Evolutionary conservation across 2,888 invertebrate genomes (phyloP).

Genomic region (Allygus modestus): DNA sequence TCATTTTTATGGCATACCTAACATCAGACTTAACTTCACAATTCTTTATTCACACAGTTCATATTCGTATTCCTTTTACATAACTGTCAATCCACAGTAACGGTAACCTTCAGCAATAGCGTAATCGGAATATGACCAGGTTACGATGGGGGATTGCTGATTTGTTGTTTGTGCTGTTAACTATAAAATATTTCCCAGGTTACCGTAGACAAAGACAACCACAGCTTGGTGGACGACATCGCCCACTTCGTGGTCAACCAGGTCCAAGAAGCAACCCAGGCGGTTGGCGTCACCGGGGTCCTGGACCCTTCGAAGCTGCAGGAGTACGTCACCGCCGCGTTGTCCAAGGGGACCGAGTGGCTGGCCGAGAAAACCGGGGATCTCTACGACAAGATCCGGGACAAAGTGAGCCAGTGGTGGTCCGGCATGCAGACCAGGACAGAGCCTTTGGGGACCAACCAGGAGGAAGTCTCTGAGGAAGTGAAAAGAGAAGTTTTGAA

Average conservation of each 20-base stretch:
- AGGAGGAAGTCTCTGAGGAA: not conserved
- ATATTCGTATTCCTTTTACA: no score
- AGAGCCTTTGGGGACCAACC: not conserved
- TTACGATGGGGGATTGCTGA: no score
- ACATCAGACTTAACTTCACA: no score
- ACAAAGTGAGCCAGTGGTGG: slow-evolving; percentile 3
- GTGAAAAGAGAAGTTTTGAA: not conserved
- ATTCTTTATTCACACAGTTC: no score
- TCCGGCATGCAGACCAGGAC: not conserved
- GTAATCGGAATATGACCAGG: no score
- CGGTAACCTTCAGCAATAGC: no score
- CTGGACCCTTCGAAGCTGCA: not conserved
- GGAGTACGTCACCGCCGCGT: slow-evolving; percentile 4
- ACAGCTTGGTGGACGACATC: not conserved
- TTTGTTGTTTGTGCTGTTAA: no score
- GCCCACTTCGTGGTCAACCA: slow-evolving; percentile 6
- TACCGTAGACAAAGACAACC: not conserved
- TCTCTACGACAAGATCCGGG: not conserved
- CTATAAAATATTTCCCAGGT: not conserved
- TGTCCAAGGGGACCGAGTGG: not conserved
- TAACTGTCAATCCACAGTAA: no score
- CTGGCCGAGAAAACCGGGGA: not conserved
- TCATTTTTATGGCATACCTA: no score
- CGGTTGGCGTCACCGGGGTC: not conserved
- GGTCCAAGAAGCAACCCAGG: not conserved